A percentile compares a stretch with the other conserved stretches of the same genome.
Evolutionary conservation across 2,888 invertebrate genomes (phyloP).

Genomic region (Blastobasis lacticolella): DNA sequence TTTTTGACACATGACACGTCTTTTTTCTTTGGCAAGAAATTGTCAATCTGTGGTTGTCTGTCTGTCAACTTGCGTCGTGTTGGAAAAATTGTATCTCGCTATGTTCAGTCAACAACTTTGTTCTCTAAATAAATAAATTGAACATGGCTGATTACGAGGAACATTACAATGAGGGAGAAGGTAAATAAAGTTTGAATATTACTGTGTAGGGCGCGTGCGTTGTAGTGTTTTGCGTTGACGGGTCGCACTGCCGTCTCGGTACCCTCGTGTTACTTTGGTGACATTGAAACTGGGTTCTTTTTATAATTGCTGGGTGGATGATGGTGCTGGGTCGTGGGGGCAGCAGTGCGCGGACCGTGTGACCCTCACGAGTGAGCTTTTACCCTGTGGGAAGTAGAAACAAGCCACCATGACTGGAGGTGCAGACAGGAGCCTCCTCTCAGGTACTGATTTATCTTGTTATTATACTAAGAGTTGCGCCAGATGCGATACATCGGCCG

Average conservation of each 20-base stretch:
- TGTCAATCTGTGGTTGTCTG: slow-evolving; percentile 15
- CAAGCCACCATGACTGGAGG: slow-evolving; percentile 51
- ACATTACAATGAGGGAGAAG: slow-evolving; percentile 69
- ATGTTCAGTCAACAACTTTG: slow-evolving; percentile 65
- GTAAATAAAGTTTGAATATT: slow-evolving; percentile 67
- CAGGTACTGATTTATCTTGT: slow-evolving; percentile 52
- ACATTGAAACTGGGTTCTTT: slow-evolving; percentile 73
- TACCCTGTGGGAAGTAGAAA: slow-evolving; percentile 32
- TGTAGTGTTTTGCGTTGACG: slow-evolving; percentile 28
- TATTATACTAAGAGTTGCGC: slow-evolving; percentile 13
- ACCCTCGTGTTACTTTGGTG: slow-evolving; percentile 69
- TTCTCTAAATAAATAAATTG: slow-evolving; percentile 69
- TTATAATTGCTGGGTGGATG: slow-evolving; percentile 72
- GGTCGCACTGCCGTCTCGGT: slow-evolving; percentile 39
- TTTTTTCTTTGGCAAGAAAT: slow-evolving; percentile 34
- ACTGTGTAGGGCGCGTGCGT: slow-evolving; percentile 51
- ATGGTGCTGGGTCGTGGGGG: slow-evolving; percentile 57
- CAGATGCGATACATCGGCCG: too few relatives aligned
- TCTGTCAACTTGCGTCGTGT: slow-evolving; percentile 58
- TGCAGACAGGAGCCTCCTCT: slow-evolving; percentile 49
- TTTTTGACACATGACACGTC: slow-evolving; percentile 37
- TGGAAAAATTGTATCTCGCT: slow-evolving; percentile 67
- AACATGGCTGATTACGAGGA: slow-evolving; percentile 70
- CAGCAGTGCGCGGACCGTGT: slow-evolving; percentile 39
- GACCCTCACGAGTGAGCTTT: slow-evolving; percentile 38